These are phyloP conservation scores for Ariolimax columbianus DNA, from an alignment of 2,888 invertebrate genomes.

Conservation along the genomic window DNA sequence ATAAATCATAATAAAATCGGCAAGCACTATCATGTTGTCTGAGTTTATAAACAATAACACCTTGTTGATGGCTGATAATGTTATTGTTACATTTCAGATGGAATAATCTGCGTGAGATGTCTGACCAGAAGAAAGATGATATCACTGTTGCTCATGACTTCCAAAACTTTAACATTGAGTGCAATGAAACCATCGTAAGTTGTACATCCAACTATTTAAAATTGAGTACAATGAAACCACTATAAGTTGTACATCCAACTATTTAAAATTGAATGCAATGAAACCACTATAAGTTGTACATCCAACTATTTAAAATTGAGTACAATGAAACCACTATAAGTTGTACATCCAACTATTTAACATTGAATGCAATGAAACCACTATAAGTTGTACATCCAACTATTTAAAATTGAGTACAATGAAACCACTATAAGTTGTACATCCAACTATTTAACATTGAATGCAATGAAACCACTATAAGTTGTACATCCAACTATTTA, in stretches of 20 bases:
- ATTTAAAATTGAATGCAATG: slow-evolving; percentile 98
- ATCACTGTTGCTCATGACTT: slow-evolving; percentile 97
- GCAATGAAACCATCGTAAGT: slow-evolving; percentile 91
- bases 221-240: slow-evolving; percentile 99
- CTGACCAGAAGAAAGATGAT: slow-evolving; percentile 96
- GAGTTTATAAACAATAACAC: not conserved
- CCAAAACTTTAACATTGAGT: slow-evolving; percentile 99
- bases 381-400: too few species aligned
- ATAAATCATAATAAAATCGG: too few species aligned
- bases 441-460: too few species aligned
- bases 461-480: too few species aligned
- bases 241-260: slow-evolving; percentile 69
- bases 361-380: too few species aligned
- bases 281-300: slow-evolving; percentile 85
- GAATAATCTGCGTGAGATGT: slow-evolving; percentile 90
- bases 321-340: too few species aligned
- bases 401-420: too few species aligned
- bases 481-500: slow-evolving; percentile 85
- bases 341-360: too few species aligned
- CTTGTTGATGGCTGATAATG: not conserved
- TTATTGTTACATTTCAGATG: slow-evolving; percentile 76
- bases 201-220: slow-evolving; percentile 89
- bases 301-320: not conserved
- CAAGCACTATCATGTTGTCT: too few species aligned
- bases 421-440: too few species aligned